Base-by-base conservation (phyloP, 1,140 invertebrate species). In the Diachasma alloeum region DNA sequence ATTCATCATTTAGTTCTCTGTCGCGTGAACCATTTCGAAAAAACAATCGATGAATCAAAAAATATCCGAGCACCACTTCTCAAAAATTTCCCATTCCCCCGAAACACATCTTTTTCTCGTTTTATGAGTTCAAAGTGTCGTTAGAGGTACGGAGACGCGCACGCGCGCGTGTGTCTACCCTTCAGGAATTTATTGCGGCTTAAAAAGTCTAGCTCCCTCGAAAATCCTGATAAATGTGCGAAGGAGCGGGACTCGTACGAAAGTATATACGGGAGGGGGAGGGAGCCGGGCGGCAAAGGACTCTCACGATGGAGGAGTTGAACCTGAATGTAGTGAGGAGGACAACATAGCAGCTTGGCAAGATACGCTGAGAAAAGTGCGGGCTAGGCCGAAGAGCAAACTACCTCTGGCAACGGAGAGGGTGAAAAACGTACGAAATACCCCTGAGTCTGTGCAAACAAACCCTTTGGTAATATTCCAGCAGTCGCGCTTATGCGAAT, bases 141-240 rank as follows among this genome's bases (percentile, higher is more conserved):
- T 80, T 83, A 78, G 75, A 70, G 59, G 66, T 78, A 72, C 42
- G 15, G 74, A 78, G 71, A 76, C 63, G 79, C 80, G 78, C 78
- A 77, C 83, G 82, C 78, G 36, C 46, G 66, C 48, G 19, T 69
- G 53, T 42, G 48, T 31, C 42, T 46, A 46, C 44, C 19, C 59
- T 6, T 37, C 67, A 82, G 76, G 83, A 89, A 90, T 90, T 90
- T 90, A 90, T 88, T 83, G 86, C 86, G 84, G 88, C 88, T 90
- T 90, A 89, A 90, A 90, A 88, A 88, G 85, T 88, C 86, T 87
- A 86, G 87, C 85, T 86, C 85, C 85, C 87, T 87, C 85, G 86
- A 89, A 53, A 89, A 90, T 90, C 88, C 88, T 90, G 88, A 90
- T 88, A 89, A 89, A 90, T 89, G 88, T 82, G 81, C 84, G 80